A percentile compares a stretch with the other conserved stretches of the same genome.
phyloP scores from a whole-genome alignment of 92 coral and sea anemone species.

The Porites divaricata region DNA sequence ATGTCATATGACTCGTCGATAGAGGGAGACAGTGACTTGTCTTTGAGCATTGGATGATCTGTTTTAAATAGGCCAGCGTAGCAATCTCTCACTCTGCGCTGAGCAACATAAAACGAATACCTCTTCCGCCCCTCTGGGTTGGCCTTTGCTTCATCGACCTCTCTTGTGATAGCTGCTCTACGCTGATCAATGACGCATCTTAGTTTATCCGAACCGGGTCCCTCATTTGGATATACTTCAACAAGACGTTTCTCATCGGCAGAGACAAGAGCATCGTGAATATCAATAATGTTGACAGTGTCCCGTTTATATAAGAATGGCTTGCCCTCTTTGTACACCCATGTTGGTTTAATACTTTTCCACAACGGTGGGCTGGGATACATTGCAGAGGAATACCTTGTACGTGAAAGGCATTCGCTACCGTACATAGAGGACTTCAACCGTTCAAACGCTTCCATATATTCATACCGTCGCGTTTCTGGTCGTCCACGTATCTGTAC shows the following conservation, averaged over 20 bases:
- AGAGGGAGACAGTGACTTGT: no score
- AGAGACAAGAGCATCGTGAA: background rate
- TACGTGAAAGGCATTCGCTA: no score
- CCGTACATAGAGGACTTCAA: background rate
- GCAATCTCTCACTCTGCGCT: slow-evolving; percentile 27
- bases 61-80: slow-evolving; percentile 14
- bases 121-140: background rate
- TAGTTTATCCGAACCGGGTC: background rate
- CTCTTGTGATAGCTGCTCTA: slow-evolving; percentile 1
- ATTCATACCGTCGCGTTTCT: background rate
- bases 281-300: background rate
- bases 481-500: slow-evolving; percentile 3
- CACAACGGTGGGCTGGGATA: no score
- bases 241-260: background rate
- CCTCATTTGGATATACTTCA: background rate
- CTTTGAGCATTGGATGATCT: background rate
- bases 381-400: no score
- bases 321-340: background rate
- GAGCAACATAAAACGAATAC: slow-evolving; percentile 27
- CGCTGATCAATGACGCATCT: background rate
- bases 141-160: background rate
- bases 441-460: background rate
- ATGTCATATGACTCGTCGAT: no score
- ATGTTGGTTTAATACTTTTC: background rate
- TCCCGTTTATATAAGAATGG: no score